Evolutionary conservation across 2,888 invertebrate genomes (phyloP), one percentile per base, ranked within the genome.

Genomic region (Lasioglossum lativentre): DNA sequence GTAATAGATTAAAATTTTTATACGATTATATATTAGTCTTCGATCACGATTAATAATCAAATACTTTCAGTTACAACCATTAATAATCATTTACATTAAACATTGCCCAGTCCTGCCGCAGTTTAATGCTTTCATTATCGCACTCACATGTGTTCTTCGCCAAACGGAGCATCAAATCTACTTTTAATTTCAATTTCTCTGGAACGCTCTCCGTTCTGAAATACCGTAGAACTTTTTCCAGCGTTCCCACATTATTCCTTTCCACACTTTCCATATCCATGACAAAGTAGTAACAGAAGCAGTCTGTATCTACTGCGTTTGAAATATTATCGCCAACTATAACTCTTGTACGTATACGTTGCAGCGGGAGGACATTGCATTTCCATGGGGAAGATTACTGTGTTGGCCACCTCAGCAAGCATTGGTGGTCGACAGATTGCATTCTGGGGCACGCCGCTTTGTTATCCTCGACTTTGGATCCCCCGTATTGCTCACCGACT

Each of bases 381-480:
- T 97, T 79, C 97, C 97, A 5, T 97, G 98, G 97, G 97, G 97
- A 92, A 97, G 97, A 93, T 96, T 98, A 77, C 96, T 98, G 89
- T 96, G 97, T 84, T 96, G 97, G 86, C 97, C 98, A 72, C 97
- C 98, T 42, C 98, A 98, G 89, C 98, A 98, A 93, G 97, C 97
- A 90, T 96, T 99, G 85, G 97, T 99, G 30, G 98, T 99, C 71
- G 99, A 99, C 94, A 96, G 98, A 82, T 98, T 99, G 98, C 98
- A 98, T 95, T 98, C 98, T 0, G 98, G 99, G 79, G 99, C 98
- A 0, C 96, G 99, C n/a, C 96, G 99, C 82, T 98, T 98, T 95
- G 98, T 99, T 81, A 98, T 98, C 19, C 96, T 99, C 56, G 99
- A 99, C 95, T 98, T 99, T 95, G 98, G 99, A 5, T 97, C 98